Base-by-base conservation (phyloP, 2,797 vertebrate genomes). In the Chrysocyon brachyurus region DNA sequence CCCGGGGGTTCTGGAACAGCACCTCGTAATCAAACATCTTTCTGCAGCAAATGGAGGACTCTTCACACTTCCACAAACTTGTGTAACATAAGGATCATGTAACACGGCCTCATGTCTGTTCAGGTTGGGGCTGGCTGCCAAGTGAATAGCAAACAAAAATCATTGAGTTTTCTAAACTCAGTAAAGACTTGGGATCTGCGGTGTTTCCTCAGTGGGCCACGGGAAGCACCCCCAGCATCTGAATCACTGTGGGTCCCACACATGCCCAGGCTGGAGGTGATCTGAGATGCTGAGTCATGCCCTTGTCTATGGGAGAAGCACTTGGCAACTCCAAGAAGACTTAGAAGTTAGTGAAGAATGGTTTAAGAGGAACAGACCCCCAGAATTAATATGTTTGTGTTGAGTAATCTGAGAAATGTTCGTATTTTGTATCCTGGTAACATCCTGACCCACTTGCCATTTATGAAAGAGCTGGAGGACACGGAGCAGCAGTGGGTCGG, bases 391-490 rank as follows among this genome's bases (percentile, higher is more conserved):
- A 9, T 5, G 6, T 61, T 15, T 26, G 46, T 16, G 73, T 26
- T 31, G 19, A 17, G 6, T 61, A 22, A 36, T 24, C 16, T 17
- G n/a, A 3, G 0, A 15, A 24, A 8, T 17, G 16, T 52, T n/a
- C 2, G 70, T 16, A 4, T 31, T 88, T 88, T 54, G n/a, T 61
- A 72, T 24, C 31, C 52, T 86, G 64, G 57, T 28, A 24, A 59
- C 8, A 12, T 68, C 57, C 78, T 68, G 89, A 63, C 49, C 79
- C 66, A 77, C 19, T 89, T 46, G 17, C 16, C 22, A 0, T 12
- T 6, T 59, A 24, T 0, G 12, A 66, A 33, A 16, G 61, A 77
- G n/a, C 21, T 4, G 1, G 0, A 5, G 59, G 19, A 15, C 68
- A 40, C 49, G 56, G 46, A 46, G 2, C 77, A 61, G 77, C 0